These are phyloP conservation scores for Pseudorectes ferrugineus DNA, from an alignment of 2,113 vertebrate species.

Conservation along the genomic window DNA sequence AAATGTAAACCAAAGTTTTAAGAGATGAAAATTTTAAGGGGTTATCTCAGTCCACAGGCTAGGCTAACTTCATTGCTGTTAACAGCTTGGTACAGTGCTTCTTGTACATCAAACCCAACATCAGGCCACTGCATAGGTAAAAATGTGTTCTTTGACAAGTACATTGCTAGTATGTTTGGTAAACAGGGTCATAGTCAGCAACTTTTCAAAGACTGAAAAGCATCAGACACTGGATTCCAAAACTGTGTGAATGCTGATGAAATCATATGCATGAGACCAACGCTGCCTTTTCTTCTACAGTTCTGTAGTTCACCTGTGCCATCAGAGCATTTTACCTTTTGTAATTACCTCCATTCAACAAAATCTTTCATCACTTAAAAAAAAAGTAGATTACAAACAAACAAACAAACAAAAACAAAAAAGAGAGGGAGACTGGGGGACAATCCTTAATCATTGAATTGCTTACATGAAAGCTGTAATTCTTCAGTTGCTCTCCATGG, in stretches of 20 bases:
- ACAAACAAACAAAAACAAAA: not conserved
- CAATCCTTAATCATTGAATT: not conserved
- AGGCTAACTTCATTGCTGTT: not conserved
- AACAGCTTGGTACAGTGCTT: not conserved
- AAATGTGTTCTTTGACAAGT: not conserved
- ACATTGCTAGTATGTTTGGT: not conserved
- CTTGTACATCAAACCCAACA: not conserved
- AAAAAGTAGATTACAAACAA: not conserved
- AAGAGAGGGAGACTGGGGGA: not conserved
- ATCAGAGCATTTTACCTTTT: not conserved
- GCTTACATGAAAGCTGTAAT: not conserved
- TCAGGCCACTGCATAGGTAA: not conserved
- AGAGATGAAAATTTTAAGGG: not conserved
- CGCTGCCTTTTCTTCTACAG: not conserved
- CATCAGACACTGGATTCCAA: not conserved
- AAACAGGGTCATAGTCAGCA: not conserved
- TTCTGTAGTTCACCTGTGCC: not conserved
- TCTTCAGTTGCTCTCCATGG: not conserved
- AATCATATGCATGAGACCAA: not conserved
- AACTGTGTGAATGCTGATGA: not conserved
- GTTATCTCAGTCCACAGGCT: not conserved
- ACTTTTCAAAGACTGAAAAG: not conserved
- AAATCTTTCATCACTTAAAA: not conserved
- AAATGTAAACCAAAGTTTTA: slow-evolving; percentile 36
- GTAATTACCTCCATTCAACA: not conserved